Conservation (phyloP, 1,140 invertebrate species). For the Lamellibrachia luymesi region DNA sequence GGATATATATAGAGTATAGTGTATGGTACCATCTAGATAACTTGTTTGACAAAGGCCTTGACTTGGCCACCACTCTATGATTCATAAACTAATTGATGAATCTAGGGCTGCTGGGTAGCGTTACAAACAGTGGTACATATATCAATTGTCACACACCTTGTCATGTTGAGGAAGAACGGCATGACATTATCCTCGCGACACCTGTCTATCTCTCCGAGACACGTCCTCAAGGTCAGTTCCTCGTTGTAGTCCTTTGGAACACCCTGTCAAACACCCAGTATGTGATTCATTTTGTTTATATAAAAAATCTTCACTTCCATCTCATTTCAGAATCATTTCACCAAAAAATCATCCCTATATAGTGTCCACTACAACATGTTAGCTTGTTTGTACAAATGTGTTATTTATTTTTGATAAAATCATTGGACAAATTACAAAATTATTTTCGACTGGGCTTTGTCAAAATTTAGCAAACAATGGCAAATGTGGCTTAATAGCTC, state of each 20-base stretch:
- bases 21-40: neutral
- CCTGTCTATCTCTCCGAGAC: conserved; percentile 21
- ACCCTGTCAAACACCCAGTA: neutral
- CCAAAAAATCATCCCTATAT: no score
- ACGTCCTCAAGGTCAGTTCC: conserved; percentile 14
- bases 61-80: neutral
- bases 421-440: no score
- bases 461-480: no score
- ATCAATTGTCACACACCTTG: neutral
- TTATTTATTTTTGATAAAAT: no score
- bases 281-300: neutral
- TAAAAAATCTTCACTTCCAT: neutral
- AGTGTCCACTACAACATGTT: neutral
- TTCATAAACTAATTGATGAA: neutral
- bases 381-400: no score
- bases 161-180: conserved; percentile 25
- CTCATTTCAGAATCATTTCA: neutral
- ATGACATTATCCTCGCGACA: conserved; percentile 19
- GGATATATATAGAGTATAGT: neutral
- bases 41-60: neutral
- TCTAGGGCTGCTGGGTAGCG: neutral
- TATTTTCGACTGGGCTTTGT: no score
- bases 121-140: neutral
- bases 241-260: conserved; percentile 19
- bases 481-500: no score